Conservation (phyloP, 2,797 vertebrate genomes). For the Falco berigora region DNA sequence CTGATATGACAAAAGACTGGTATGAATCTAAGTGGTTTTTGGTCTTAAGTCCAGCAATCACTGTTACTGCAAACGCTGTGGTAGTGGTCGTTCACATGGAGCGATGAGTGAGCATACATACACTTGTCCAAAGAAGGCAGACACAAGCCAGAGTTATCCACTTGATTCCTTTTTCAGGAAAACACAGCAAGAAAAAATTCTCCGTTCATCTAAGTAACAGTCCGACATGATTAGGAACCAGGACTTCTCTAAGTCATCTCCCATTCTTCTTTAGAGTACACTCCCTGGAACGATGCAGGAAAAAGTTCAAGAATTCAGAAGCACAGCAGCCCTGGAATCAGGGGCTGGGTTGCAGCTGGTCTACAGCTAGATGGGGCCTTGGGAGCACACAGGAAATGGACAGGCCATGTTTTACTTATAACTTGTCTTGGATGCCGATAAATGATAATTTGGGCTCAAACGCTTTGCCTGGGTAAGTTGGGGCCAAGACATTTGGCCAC, state of each 20-base stretch:
- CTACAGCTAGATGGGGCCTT: not conserved
- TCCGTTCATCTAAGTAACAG: not conserved
- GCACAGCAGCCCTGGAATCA: not conserved
- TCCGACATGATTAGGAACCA: fast-evolving
- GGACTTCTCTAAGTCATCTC: not conserved
- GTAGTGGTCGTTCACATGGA: not conserved
- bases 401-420: not conserved
- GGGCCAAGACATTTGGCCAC: not conserved
- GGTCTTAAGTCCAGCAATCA: not conserved
- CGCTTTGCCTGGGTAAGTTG: not conserved
- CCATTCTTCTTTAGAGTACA: not conserved
- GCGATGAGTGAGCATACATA: fast-evolving
- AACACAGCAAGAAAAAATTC: not conserved
- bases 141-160: not conserved
- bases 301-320: not conserved
- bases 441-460: not conserved
- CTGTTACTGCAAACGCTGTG: not conserved
- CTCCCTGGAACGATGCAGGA: not conserved
- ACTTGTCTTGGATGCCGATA: not conserved
- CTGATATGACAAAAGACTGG: not conserved
- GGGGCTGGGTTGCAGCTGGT: not conserved
- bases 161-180: not conserved
- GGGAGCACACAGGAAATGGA: not conserved
- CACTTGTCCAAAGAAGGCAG: not conserved
- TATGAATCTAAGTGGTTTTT: not conserved